Evolutionary conservation across 1,140 invertebrate species (phyloP), one percentile per base, ranked within the genome.

Genomic region (Magallana gigas): DNA sequence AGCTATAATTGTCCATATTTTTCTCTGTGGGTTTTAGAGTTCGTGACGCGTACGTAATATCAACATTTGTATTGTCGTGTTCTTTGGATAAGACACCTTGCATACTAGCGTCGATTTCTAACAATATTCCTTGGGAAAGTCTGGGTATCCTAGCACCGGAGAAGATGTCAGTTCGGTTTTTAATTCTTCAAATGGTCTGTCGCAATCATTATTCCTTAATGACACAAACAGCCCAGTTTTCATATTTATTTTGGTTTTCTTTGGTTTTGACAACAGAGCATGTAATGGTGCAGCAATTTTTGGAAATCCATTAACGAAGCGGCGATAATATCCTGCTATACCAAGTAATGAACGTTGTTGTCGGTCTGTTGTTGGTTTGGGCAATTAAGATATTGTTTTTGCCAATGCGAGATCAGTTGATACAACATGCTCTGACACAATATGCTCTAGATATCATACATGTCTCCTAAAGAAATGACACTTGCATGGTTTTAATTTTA

Each of bases 131-230:
- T 12, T 12, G 18, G 58, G 11, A 64, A 82, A 86, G 83, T 90
- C 85, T 1, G 91, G 87, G 76, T 88, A 92, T 8, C 76, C 89
- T 59, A 93, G 64, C 1, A 92, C 64, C 11, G 91, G 90, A 48
- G 90, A 83, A 57, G 85, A 60, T 5, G 57, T 57, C 58, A 90
- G 71, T 5, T 57, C 68, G 14, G 68, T 57, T 82, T 90, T 90
- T 8, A 90, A 68, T 7, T 16, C 8, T 64, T 86, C 57, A 87
- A 91, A 91, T 59, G 90, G 85, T 9, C 23, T 48, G 9, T 88
- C n/a, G 57, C 85, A 68, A 23, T 83, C 81, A 23, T 87, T 68
- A 29, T 58, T 84, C 90, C 87, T 89, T 48, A 57, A 57, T 48
- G 11, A 23, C 60, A 48, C 9, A 14, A 87, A 62, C 59, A 62